Base-by-base conservation (phyloP, 2,113 vertebrate genomes). In the Scartelaos histophorus region DNA sequence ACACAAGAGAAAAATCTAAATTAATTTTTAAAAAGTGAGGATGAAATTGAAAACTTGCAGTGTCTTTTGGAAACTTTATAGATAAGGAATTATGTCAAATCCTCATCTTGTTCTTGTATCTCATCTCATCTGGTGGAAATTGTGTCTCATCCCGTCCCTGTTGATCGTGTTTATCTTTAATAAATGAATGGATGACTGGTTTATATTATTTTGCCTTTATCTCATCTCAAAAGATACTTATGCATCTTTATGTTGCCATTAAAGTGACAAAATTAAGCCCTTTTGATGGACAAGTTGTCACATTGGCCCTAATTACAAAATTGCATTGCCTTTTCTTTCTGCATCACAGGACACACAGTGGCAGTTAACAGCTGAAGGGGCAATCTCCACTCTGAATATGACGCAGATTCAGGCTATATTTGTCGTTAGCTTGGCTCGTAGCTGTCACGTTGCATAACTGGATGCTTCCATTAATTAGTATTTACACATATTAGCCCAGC, bases 401-500 rank as follows among this genome's bases (percentile, higher is more conserved):
- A 78, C 45, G 76, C 81, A 76, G 80, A 87, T 74, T 80, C 6
- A 16, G 81, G 82, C 79, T 81, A 83, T 87, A 74, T 82, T 83
- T 85, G 78, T 69, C 60, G 0, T 71, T 79, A 76, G 22, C 70
- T 66, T 66, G 69, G 74, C 83, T 82, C 29, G 13, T 5, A 68
- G 88, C 77, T 72, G 71, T 46, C 29, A 34, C 66, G 22, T 88
- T 89, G 67, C 76, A 69, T 84, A 84, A 89, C 29, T 0, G 56
- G 38, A 47, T 35, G 53, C 66, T 83, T 88, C 84, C 76, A 85
- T 89, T 90, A 91, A 90, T 92, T 89, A 88, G 82, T 85, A 87
- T 91, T 84, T 85, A 82, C 71, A 88, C 89, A 90, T 88, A 90
- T 88, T 87, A 88, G 82, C 83, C 81, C 81, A 12, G 69, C 79